Evolutionary conservation across 2,113 vertebrate genomes (phyloP).

Genomic region (Vulpes lagopus): DNA sequence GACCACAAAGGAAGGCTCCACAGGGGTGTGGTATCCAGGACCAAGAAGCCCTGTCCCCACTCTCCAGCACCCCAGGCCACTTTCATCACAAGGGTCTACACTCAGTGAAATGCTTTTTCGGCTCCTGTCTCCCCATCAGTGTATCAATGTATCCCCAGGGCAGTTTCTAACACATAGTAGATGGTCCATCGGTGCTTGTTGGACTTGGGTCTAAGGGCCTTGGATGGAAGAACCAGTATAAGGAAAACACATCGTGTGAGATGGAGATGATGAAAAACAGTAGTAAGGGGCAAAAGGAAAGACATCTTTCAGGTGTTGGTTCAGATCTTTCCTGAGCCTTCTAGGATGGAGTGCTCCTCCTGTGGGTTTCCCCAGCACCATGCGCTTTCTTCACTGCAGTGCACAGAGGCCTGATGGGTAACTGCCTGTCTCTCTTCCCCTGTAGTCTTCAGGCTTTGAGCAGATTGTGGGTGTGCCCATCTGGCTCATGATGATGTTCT

Average conservation of each 20-base stretch:
- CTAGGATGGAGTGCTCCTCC: background rate
- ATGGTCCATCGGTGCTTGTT: background rate
- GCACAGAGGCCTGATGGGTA: no score
- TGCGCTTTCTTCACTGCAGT: background rate
- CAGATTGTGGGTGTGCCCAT: no score
- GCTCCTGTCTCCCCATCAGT: background rate
- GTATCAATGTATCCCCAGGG: background rate
- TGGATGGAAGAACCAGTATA: background rate
- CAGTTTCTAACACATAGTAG: background rate
- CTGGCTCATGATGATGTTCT: background rate
- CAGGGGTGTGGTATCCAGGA: background rate
- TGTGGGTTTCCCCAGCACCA: rapidly evolving
- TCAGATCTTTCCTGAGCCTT: background rate
- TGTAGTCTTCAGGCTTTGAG: background rate
- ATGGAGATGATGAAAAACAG: background rate
- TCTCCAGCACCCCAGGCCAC: background rate
- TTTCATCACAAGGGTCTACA: background rate
- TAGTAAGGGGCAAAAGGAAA: background rate
- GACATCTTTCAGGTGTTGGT: background rate
- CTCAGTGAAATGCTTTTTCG: background rate
- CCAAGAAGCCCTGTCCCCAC: background rate
- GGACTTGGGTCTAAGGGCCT: background rate
- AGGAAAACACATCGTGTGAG: background rate
- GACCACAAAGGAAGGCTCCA: background rate
- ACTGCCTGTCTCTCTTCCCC: background rate